Base-by-base conservation (phyloP, 2,888 invertebrate species). In the Synergus japonicus region DNA sequence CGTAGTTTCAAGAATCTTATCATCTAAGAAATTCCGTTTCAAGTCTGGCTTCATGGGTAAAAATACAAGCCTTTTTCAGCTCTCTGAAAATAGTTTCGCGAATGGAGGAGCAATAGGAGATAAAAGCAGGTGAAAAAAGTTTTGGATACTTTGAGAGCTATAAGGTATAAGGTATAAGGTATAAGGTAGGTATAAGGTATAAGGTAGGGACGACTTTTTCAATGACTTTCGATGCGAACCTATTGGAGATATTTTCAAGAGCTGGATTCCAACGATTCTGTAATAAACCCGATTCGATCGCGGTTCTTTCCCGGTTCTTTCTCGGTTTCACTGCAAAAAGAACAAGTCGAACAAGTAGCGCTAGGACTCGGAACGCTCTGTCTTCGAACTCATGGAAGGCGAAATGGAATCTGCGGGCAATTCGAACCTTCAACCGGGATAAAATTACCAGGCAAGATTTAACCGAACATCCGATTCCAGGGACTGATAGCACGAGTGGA, bases 391-490 rank as follows among this genome's bases (percentile, higher is more conserved):
- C 77, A 77, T 44, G 81, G 78, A 81, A 76, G 79, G 79, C 76
- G 83, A 87, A 87, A 85, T 83, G 85, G 83, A 86, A 88, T 87
- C 87, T 85, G 81, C 82, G 83, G 82, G 84, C 85, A 85, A 86
- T 87, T 85, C 86, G 87, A 87, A 87, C 86, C 88, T 87, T 87
- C 85, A 86, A 87, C 86, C 85, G 84, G 87, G 87, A 89, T 89
- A 87, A 89, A 89, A 88, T 89, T 88, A 89, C 88, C 82, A 78
- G 85, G 81, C 84, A 87, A 87, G 87, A 87, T 87, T 87, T 83
- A 85, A 79, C 79, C 84, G 87, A 84, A 86, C 88, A 87, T 86
- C 86, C 85, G 89, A 89, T 89, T 88, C 88, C 87, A 84, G 78
- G 83, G 87, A 84, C 85, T 86, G 89, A 89, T 89, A 89, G 85